Percentiles rank a stretch among this genome's conserved stretches.
These are phyloP conservation scores for Apistogramma diplotaenia DNA, from an alignment of 2,113 vertebrate genomes.

Conservation along the genomic window DNA sequence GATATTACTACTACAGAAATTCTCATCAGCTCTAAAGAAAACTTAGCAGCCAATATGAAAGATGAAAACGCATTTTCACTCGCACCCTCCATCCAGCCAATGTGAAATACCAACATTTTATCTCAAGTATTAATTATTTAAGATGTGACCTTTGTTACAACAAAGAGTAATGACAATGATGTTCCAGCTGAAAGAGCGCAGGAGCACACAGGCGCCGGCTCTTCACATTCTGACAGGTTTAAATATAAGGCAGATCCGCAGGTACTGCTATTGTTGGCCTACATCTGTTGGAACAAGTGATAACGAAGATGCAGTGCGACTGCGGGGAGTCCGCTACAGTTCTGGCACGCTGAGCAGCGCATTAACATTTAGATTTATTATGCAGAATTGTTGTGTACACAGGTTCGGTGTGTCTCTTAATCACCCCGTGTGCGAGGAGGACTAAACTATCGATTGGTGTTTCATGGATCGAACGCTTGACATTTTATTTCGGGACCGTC, in stretches of 20 bases:
- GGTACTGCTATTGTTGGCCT: slow-evolving; percentile 9
- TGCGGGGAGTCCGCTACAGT: slow-evolving; percentile 6
- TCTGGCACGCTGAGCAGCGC: neutral
- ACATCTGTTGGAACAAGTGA: slow-evolving; percentile 16
- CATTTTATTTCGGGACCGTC: neutral
- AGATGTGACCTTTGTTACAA: neutral
- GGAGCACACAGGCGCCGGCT: neutral
- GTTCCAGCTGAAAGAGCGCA: neutral
- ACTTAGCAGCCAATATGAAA: neutral
- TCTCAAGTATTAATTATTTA: neutral
- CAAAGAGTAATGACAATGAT: neutral
- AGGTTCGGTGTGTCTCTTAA: slow-evolving; percentile 8
- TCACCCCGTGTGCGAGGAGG: neutral
- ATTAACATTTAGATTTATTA: slow-evolving; percentile 42
- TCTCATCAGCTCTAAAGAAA: neutral
- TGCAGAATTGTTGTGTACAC: neutral
- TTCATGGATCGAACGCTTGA: neutral
- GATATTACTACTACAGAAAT: slow-evolving; percentile 1
- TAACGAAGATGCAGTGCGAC: neutral
- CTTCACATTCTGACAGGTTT: neutral
- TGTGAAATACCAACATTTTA: neutral
- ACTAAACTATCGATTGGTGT: neutral
- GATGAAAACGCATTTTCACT: neutral
- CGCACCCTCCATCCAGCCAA: neutral
- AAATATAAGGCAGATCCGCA: slow-evolving; percentile 4